Conservation (phyloP, 2,888 invertebrate species). For the Panorpa germanica region DNA sequence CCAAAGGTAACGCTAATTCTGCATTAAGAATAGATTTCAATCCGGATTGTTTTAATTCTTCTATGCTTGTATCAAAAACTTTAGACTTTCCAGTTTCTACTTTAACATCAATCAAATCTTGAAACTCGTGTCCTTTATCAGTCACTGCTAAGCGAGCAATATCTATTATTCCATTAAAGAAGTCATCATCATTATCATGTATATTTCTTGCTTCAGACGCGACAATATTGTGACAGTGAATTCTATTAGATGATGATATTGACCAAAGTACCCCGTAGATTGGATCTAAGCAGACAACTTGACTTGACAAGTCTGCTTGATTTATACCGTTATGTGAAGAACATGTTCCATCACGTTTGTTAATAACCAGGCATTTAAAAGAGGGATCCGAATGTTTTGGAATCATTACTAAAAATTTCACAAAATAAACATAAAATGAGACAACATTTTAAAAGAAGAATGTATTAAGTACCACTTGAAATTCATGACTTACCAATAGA, state of each 20-base stretch:
- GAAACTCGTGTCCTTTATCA: no score
- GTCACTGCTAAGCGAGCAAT: no score
- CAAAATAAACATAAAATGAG: constrained; percentile 6
- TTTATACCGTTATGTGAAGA: constrained; percentile 63
- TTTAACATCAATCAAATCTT: no score
- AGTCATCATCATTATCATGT: background rate
- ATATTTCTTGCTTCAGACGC: constrained; percentile 56
- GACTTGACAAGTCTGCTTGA: constrained; percentile 71
- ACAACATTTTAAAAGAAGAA: constrained; percentile 3
- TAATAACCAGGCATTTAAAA: constrained; percentile 78
- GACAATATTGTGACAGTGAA: constrained; percentile 68
- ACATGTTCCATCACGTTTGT: constrained; percentile 74
- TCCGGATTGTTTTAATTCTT: no score
- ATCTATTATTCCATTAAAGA: background rate
- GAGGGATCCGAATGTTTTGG: constrained; percentile 64
- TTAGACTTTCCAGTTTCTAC: no score
- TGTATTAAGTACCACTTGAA: background rate
- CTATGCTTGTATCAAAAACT: no score
- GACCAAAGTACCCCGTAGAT: constrained; percentile 86
- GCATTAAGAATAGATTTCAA: constrained; percentile 52
- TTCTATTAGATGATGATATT: constrained; percentile 22
- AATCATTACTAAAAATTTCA: constrained; percentile 43
- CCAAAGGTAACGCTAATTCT: constrained; percentile 63
- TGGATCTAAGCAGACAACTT: constrained; percentile 79
- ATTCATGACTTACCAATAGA: constrained; percentile 48